phyloP scores from a whole-genome alignment of 2,797 vertebrate genomes.

The Adelosebastes latens region DNA sequence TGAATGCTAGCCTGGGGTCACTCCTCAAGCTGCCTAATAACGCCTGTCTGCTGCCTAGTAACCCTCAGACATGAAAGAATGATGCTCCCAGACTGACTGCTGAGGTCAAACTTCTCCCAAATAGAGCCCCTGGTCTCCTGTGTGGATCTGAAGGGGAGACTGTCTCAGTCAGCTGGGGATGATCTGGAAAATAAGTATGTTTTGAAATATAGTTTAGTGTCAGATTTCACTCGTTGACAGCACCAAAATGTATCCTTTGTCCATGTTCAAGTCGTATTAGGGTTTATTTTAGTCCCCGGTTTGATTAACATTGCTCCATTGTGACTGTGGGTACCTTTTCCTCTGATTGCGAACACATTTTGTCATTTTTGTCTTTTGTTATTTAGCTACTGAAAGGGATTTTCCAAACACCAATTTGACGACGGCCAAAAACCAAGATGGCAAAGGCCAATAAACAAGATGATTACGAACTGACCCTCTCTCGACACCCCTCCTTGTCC shows the following conservation, averaged over 20 bases:
- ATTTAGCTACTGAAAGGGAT: background rate
- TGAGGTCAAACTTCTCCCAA: constrained; percentile 4
- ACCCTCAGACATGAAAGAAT: constrained; percentile 42
- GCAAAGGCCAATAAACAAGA: too few species aligned
- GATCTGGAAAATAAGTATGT: background rate
- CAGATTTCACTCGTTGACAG: background rate
- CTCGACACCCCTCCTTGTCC: too few species aligned
- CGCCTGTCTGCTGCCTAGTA: constrained; percentile 3
- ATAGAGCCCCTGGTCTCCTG: background rate
- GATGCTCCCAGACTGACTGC: constrained; percentile 13
- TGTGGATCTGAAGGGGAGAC: background rate
- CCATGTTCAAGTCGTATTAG: background rate
- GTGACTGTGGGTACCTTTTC: background rate
- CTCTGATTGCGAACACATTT: background rate
- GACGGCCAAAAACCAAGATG: too few species aligned
- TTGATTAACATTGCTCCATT: background rate
- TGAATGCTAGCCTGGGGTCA: constrained; percentile 48
- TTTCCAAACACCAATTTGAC: too few species aligned
- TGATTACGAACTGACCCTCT: too few species aligned
- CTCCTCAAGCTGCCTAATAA: constrained; percentile 54
- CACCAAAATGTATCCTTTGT: background rate
- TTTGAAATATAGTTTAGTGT: background rate
- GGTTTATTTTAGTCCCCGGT: background rate
- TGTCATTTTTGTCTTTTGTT: background rate
- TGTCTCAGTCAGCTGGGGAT: background rate